Base-by-base conservation (phyloP, 1,140 invertebrate genomes). In the Penaeus vannamei region DNA sequence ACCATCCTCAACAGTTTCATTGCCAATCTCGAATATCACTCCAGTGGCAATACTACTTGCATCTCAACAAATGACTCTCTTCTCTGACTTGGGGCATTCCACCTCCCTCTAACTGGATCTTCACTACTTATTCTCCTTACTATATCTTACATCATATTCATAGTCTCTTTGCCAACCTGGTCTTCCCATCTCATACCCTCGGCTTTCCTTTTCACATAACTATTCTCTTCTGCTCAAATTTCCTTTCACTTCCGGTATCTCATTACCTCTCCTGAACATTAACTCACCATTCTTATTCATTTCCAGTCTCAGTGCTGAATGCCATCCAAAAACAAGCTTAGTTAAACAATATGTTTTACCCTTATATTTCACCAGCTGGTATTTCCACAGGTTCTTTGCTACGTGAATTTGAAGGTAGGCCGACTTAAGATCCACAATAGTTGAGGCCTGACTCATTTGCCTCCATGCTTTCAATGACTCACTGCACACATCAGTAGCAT, bases 361-460 rank as follows among this genome's bases (percentile, higher is more conserved):
- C 36, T 85, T 66, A 26, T 85, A 85, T 36, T 42, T 69, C 64
- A 85, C 61, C 36, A 85, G 62, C 29, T 85, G 61, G 23, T 85
- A 85, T 36, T 46, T 85, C 84, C 61, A 86, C 32, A 85, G 72
- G 23, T 85, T 72, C 53, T 66, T 26, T 2, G 42, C 62, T 2
- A 85, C n/a, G 46, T 42, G 29, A 42, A 85, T 22, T 69, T 85
- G 62, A 29, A 69, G 7, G 46, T 59, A 83, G 53, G 29, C 84
- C 19, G 64, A 69, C 64, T 85, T 72, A n/a, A 69, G 46, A 69
- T 85, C 84, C 17, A 85, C 84, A 22, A 85, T 32, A 2, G 62
- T 36, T 17, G 62, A 69, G 32, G 14, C 62, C 53, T 66, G 22
- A 32, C 42, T 46, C 36, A 72, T 72, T 66, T 72, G 62, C 53